Conservation (phyloP, 1,140 invertebrate species). For the Panagrolaimus sp. region DNA sequence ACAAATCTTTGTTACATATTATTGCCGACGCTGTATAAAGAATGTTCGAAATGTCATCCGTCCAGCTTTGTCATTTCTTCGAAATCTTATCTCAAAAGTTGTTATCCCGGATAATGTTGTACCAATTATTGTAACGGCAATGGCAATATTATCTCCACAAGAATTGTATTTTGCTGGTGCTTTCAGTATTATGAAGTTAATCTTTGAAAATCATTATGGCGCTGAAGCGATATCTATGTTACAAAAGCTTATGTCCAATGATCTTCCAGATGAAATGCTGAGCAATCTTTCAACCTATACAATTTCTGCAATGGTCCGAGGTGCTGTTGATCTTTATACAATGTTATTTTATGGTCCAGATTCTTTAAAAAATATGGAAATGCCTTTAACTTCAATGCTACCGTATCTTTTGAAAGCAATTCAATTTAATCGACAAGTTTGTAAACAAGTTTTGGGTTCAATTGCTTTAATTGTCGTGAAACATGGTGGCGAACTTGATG, state of each 20-base stretch:
- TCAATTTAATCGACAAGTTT: background rate
- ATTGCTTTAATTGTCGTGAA: background rate
- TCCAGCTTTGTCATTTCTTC: background rate
- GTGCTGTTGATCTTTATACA: background rate
- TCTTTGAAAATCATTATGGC: background rate
- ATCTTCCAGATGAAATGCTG: background rate
- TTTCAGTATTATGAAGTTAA: background rate
- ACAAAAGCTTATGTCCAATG: background rate
- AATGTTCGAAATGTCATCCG: background rate
- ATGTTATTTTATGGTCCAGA: conserved; percentile 8
- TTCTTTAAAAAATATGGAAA: background rate
- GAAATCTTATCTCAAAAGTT: background rate
- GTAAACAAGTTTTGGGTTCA: background rate
- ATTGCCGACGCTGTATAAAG: background rate
- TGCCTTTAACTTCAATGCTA: background rate
- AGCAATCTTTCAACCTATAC: background rate
- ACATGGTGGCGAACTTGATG: conserved; percentile 2
- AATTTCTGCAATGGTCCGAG: background rate
- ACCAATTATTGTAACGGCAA: background rate
- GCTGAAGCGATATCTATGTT: background rate
- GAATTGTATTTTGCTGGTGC: background rate
- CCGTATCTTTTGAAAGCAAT: background rate
- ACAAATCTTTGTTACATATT: background rate
- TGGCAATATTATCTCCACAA: background rate
- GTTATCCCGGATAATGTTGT: background rate